A percentile compares a stretch with the other conserved stretches of the same genome.
Conservation (phyloP, 2,797 vertebrate species). For the Strix occidentalis region DNA sequence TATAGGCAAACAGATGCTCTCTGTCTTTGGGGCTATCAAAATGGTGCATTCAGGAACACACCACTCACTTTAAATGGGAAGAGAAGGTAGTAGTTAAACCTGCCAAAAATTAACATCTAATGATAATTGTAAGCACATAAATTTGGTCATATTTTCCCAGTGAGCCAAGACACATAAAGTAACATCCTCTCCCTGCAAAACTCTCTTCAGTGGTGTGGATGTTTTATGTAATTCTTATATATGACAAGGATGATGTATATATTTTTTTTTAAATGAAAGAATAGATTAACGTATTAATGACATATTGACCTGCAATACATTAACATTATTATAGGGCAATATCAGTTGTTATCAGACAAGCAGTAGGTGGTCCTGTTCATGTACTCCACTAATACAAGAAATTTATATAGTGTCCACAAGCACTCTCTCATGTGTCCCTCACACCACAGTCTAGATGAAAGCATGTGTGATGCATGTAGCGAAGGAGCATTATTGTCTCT, state of each 20-base stretch:
- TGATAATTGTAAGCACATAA: not conserved
- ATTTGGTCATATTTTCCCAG: not conserved
- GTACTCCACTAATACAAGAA: not conserved
- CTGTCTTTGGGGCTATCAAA: conserved; percentile 33
- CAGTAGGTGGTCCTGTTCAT: not conserved
- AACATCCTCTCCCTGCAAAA: not conserved
- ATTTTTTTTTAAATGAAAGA: not conserved
- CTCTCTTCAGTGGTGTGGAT: not conserved
- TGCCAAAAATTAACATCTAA: conserved; percentile 24
- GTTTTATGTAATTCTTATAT: not conserved
- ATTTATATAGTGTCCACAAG: not conserved
- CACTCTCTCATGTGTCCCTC: not conserved
- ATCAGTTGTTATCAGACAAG: not conserved
- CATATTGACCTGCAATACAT: not conserved
- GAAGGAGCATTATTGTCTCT: not conserved
- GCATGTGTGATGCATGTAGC: not conserved
- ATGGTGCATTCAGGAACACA: not conserved
- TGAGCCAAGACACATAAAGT: not conserved
- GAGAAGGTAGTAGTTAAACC: not conserved
- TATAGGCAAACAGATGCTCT: conserved; percentile 51
- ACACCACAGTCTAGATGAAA: not conserved
- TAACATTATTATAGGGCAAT: not conserved
- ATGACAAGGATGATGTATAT: not conserved
- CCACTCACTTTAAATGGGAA: conserved; percentile 27
- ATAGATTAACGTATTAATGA: not conserved